Evolutionary conservation across 2,797 vertebrate species (phyloP).

Genomic region (Austrolebias charrua): DNA sequence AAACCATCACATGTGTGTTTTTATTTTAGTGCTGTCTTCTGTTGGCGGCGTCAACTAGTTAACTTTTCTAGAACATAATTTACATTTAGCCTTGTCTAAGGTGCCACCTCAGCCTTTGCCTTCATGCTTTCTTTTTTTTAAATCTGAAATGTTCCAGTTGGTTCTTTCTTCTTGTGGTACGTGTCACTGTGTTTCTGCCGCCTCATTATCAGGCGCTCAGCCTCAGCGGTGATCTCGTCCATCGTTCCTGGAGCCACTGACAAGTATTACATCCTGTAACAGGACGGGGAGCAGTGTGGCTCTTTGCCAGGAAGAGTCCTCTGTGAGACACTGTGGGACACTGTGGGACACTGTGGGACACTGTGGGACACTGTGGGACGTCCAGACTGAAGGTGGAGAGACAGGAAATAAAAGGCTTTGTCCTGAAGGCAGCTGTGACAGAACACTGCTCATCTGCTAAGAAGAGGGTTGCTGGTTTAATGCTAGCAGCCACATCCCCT

Average conservation of each 20-base stretch:
- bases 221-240: slow-evolving; percentile 26
- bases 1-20: no score
- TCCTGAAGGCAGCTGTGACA: background rate
- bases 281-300: background rate
- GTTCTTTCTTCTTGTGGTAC: slow-evolving; percentile 6
- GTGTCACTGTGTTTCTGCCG: slow-evolving; percentile 25
- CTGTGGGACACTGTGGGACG: slow-evolving; percentile 19
- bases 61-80: no score
- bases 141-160: slow-evolving; percentile 4
- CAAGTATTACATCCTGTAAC: slow-evolving; percentile 1
- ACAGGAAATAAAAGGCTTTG: background rate
- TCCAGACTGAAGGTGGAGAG: slow-evolving; percentile 6
- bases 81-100: background rate
- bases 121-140: background rate
- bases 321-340: slow-evolving; percentile 22
- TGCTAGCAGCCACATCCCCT: no score
- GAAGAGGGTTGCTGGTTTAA: no score
- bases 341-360: slow-evolving; percentile 23
- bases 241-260: slow-evolving; percentile 28
- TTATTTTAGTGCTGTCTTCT: no score
- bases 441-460: no score
- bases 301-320: slow-evolving; percentile 26
- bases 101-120: background rate
- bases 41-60: no score
- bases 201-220: slow-evolving; percentile 25